Evolutionary conservation across 1,140 invertebrate species (phyloP).

Genomic region (Drosophila baimaii): DNA sequence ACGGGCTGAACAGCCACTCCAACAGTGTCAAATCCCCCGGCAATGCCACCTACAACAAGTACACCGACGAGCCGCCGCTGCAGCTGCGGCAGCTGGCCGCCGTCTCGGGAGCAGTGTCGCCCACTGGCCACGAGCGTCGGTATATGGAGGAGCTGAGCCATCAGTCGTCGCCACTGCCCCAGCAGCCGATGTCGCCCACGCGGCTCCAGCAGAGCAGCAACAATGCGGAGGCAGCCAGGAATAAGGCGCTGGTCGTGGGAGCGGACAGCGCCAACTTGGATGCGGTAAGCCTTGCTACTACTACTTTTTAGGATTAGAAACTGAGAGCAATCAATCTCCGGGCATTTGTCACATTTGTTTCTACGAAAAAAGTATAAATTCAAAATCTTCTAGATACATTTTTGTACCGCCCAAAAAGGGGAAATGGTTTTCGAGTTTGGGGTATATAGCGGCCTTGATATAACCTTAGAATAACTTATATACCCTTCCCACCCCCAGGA

Average conservation of each 20-base stretch:
- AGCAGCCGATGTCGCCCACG: conserved; percentile 62
- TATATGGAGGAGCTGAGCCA: conserved; percentile 78
- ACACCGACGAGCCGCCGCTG: conserved; percentile 78
- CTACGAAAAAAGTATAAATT: background rate
- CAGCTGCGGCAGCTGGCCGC: conserved; percentile 67
- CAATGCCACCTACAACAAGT: conserved; percentile 82
- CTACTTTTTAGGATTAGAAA: too few species aligned
- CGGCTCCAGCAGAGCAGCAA: conserved; percentile 64
- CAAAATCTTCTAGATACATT: background rate
- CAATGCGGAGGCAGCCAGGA: conserved; percentile 84
- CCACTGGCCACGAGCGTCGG: conserved; percentile 53
- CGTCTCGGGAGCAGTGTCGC: conserved; percentile 40
- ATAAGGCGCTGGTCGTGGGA: conserved; percentile 89
- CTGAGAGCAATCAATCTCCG: too few species aligned
- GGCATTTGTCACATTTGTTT: background rate
- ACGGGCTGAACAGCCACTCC: conserved; percentile 43
- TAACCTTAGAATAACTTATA: too few species aligned
- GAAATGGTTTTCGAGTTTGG: background rate
- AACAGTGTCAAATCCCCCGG: conserved; percentile 63
- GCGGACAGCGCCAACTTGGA: conserved; percentile 88
- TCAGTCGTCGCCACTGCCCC: conserved; percentile 52
- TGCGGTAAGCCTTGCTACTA: too few species aligned
- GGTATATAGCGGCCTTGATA: too few species aligned
- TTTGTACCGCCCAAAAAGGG: background rate
- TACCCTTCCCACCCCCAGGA: conserved; percentile 72